Base-by-base conservation (phyloP, 1,140 invertebrate species). In the Chironomus striatipennis region DNA sequence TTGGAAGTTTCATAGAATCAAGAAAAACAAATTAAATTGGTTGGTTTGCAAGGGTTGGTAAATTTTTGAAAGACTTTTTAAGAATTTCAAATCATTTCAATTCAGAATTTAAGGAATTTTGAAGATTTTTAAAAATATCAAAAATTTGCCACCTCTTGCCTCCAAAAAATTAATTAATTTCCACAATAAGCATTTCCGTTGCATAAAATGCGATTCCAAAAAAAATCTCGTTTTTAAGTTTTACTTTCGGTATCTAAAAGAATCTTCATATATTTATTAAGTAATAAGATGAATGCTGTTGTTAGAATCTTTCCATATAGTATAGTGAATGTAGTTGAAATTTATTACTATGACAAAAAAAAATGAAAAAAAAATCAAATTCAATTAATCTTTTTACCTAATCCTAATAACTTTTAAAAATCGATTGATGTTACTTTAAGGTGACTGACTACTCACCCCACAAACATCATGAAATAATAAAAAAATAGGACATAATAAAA, bases 321-420 rank as follows among this genome's bases (percentile, higher is more conserved):
- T 57, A 57, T 57, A 57, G 47, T 57, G n/a, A 57, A 57, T 57
- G 47, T 57, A 57, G 47, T 57, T 57, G 47, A 57, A 57, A 57
- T 57, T 57, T 57, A 57, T 57, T 57, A 57, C 47, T 57, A 57
- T n/a, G n/a, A 5, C 12, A 57, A 57, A 57, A 57, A 15, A 57
- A 57, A 57, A 57, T 57, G 12, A 57, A 57, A 57, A 57, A 5
- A 15, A 57, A 57, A 15, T n/a, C 12, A n/a, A 57, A n/a, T n/a
- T 15, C 5, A 57, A 57, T 15, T 57, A 12, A 12, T 12, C 47
- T 57, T 57, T 15, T 15, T 15, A n/a, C 47, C 12, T 57, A 5
- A n/a, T 15, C n/a, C 47, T n/a, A 12, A 2, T 57, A 12, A 57
- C 47, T 57, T 12, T 57, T n/a, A n/a, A n/a, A 47, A 57, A 5